These are phyloP conservation scores for Clivina fossor DNA, from an alignment of 2,888 invertebrate genomes.

Conservation along the genomic window DNA sequence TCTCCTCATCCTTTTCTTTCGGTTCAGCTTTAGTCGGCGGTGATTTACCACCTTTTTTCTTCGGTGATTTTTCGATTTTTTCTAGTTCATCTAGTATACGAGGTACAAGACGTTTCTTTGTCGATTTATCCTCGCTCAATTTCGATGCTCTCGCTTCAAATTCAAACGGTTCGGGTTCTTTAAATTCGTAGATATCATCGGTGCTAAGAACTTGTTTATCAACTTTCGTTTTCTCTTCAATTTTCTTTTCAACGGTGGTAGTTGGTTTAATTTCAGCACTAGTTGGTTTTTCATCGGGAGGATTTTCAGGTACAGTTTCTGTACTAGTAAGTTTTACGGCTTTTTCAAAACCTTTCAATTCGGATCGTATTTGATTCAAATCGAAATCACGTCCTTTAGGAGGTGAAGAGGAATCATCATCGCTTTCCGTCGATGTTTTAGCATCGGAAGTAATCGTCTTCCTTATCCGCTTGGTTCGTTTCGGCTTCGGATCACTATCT, in stretches of 20 bases:
- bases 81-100: slow-evolving; percentile 50
- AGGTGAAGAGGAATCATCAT: slow-evolving; percentile 52
- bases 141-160: slow-evolving; percentile 65
- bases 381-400: slow-evolving; percentile 77
- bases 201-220: slow-evolving; percentile 45
- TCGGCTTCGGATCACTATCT: slow-evolving; percentile 45
- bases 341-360: slow-evolving; percentile 76
- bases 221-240: slow-evolving; percentile 42
- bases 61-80: slow-evolving; percentile 45
- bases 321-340: slow-evolving; percentile 56
- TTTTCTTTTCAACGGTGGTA: slow-evolving; percentile 26
- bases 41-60: slow-evolving; percentile 44
- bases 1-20: slow-evolving; percentile 38
- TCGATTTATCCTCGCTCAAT: slow-evolving; percentile 48
- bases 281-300: slow-evolving; percentile 28
- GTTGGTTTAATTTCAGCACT: slow-evolving; percentile 13
- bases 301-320: slow-evolving; percentile 26
- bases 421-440: slow-evolving; percentile 54
- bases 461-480: slow-evolving; percentile 49
- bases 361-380: slow-evolving; percentile 80
- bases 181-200: slow-evolving; percentile 82
- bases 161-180: slow-evolving; percentile 86
- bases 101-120: slow-evolving; percentile 48
- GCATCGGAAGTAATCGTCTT: slow-evolving; percentile 50
- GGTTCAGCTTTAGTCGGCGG: slow-evolving; percentile 41